A percentile compares a stretch with the other conserved stretches of the same genome.
Evolutionary conservation across 2,113 vertebrate genomes (phyloP).

Genomic region (Plestiodon gilberti): DNA sequence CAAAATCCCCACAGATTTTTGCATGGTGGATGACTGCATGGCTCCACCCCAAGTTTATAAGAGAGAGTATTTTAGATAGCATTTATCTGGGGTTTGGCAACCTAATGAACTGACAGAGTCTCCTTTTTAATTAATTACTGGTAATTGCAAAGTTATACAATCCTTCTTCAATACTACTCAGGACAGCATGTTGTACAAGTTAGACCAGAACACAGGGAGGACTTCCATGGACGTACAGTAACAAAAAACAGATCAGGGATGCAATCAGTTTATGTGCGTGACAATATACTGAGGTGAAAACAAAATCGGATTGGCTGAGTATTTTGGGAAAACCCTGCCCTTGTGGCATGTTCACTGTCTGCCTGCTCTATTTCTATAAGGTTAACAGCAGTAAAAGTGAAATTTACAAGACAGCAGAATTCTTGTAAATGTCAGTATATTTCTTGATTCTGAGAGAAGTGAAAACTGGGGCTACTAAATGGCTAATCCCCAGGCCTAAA

Average conservation of each 20-base stretch:
- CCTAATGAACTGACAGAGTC: not conserved
- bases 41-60: not conserved
- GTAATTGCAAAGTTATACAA: not conserved
- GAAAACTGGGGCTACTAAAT: constrained; percentile 42
- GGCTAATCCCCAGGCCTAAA: not conserved
- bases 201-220: not conserved
- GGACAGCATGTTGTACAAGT: not conserved
- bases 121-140: not conserved
- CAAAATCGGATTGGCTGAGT: not conserved
- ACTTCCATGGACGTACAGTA: not conserved
- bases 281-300: constrained; percentile 5
- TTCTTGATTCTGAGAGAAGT: constrained; percentile 13
- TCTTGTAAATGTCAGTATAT: constrained; percentile 36
- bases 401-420: constrained; percentile 30
- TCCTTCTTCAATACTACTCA: not conserved
- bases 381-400: constrained; percentile 21
- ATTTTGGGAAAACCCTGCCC: constrained; percentile 16
- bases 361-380: constrained; percentile 21
- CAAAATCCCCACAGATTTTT: not conserved
- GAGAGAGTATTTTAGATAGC: not conserved
- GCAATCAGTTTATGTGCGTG: not conserved
- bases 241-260: not conserved
- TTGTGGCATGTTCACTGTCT: not conserved
- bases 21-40: not conserved
- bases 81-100: not conserved